phyloP scores from a whole-genome alignment of 2,113 vertebrate species.

The Sardina pilchardus region DNA sequence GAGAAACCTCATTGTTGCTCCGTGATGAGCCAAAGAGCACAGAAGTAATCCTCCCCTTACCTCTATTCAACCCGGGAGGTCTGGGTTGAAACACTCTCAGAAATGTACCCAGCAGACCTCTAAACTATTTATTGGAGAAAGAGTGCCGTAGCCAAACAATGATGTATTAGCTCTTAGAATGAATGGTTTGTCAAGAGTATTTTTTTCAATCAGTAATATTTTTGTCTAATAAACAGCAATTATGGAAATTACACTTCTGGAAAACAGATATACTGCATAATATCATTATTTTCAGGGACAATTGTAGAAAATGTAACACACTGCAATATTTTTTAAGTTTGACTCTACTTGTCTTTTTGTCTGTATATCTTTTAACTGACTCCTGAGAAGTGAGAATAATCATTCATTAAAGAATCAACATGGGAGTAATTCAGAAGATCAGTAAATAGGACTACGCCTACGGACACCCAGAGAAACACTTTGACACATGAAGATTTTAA shows the following conservation, averaged over 20 bases:
- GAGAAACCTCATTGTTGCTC: background rate
- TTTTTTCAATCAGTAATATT: background rate
- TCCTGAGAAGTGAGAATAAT: background rate
- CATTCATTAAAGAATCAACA: background rate
- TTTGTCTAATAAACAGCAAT: background rate
- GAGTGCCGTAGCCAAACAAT: background rate
- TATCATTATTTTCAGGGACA: background rate
- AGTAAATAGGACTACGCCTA: background rate
- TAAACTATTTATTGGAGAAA: background rate
- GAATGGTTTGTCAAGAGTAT: background rate
- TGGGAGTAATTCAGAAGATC: background rate
- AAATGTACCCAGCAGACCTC: background rate
- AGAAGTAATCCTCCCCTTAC: conserved; percentile 53
- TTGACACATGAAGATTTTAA: background rate
- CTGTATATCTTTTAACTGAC: background rate
- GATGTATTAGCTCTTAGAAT: background rate
- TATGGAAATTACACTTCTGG: background rate
- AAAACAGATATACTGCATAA: background rate
- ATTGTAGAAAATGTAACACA: background rate
- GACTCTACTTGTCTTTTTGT: background rate
- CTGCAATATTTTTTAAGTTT: background rate
- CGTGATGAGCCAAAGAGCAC: background rate
- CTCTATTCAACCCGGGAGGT: conserved; percentile 58
- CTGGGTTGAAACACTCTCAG: conserved; percentile 9
- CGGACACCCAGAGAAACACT: background rate